These are phyloP conservation scores for Ruditapes philippinarum DNA, from an alignment of 1,140 invertebrate species.

Conservation along the genomic window DNA sequence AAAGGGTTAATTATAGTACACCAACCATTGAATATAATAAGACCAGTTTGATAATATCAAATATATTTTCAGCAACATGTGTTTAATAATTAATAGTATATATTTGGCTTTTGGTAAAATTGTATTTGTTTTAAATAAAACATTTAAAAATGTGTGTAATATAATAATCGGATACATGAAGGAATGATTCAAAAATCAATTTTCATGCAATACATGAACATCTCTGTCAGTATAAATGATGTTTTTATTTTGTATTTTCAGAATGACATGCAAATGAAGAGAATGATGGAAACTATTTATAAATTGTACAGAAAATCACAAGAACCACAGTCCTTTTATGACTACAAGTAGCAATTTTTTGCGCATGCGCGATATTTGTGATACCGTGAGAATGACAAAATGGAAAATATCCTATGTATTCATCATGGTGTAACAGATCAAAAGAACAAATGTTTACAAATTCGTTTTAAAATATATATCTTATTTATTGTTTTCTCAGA, in stretches of 20 bases:
- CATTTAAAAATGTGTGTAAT: too few species aligned
- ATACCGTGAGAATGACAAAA: neutral
- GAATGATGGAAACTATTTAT: conserved; percentile 30
- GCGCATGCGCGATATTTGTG: neutral
- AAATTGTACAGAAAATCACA: conserved; percentile 34
- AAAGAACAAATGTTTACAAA: neutral
- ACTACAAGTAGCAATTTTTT: neutral
- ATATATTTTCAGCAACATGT: too few species aligned
- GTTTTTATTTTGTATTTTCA: neutral
- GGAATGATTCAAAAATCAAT: too few species aligned
- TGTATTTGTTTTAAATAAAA: too few species aligned
- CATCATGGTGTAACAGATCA: neutral
- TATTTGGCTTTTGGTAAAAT: too few species aligned
- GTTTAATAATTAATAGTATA: too few species aligned
- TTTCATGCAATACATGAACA: too few species aligned
- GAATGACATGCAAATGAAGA: conserved; percentile 37
- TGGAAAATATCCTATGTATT: neutral
- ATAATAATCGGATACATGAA: too few species aligned
- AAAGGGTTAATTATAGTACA: too few species aligned
- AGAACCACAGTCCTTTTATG: neutral
- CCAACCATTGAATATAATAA: too few species aligned
- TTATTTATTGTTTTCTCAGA: neutral
- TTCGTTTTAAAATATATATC: neutral
- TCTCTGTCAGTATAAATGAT: too few species aligned
- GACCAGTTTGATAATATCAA: too few species aligned